Base-by-base conservation (phyloP, 2,888 invertebrate genomes). In the Abrostola triplasia region DNA sequence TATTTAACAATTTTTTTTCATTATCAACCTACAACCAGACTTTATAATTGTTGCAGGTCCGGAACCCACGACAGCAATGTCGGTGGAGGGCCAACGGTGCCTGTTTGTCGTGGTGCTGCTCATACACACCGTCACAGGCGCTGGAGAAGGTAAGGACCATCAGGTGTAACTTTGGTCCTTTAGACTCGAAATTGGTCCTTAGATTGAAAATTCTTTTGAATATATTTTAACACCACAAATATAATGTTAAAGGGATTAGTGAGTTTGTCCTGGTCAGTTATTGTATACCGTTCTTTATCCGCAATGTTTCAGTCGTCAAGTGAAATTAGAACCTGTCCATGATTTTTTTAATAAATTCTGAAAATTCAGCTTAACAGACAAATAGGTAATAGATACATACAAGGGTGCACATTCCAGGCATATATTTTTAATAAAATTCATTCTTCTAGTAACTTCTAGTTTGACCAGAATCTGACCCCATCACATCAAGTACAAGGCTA, bases 41-140 rank as follows among this genome's bases (percentile, higher is more conserved):
- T 6, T 56, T 35, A 51, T 36, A 44, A 59, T 77, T 76, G 75
- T 83, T 84, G 0, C 86, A 92, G 92, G 84, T 82, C 70, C 69
- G 72, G 79, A 65, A 76, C 71, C 80, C 82, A 59, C 76, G 81
- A 82, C 85, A 86, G 90, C 86, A 70, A 94, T 93, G 93, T 88
- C 93, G 82, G 88, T 88, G 86, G 93, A 92, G 87, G 87, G 92
- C 69, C 92, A 89, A 79, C 88, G 91, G 76, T 93, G 93, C 80
- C 68, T 93, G 53, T 93, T 89, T 80, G 84, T 93, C 76, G 87
- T 93, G 74, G 89, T 91, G 70, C 88, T 94, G 36, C 92, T 94
- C 67, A 89, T 93, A 48, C 93, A 94, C 83, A 87, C 92, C 12
- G 93, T 90, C 69, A 90, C 87, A 36, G 92, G 94, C 60, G 92